Conservation (phyloP, 1,140 invertebrate genomes). For the Dendroctonus ponderosae region DNA sequence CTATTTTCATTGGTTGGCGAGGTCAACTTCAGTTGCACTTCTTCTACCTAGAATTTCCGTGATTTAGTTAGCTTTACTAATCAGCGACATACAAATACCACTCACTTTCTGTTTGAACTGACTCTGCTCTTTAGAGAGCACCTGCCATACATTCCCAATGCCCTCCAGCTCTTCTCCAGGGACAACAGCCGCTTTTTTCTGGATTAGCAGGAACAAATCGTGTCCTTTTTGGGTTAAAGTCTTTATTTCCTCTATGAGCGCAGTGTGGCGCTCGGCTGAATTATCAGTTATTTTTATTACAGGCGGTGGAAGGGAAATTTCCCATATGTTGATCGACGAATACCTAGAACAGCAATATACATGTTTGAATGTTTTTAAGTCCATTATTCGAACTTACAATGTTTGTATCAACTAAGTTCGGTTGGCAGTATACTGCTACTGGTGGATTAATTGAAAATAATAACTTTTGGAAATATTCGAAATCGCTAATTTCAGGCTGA, state of each 20-base stretch:
- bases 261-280: constrained; percentile 51
- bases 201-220: constrained; percentile 66
- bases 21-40: constrained; percentile 69
- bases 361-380: too few species aligned
- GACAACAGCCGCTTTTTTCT: constrained; percentile 56
- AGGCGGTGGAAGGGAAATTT: constrained; percentile 69
- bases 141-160: constrained; percentile 55
- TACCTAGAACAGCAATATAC: constrained; percentile 53
- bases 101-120: constrained; percentile 64
- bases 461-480: too few species aligned
- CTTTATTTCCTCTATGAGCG: constrained; percentile 69
- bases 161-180: constrained; percentile 54
- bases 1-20: constrained; percentile 60
- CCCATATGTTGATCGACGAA: constrained; percentile 67
- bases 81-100: not conserved
- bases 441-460: too few species aligned
- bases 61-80: not conserved
- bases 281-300: constrained; percentile 59
- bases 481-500: too few species aligned
- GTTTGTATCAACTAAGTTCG: too few species aligned
- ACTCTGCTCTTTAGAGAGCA: constrained; percentile 64
- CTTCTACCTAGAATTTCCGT: constrained; percentile 55
- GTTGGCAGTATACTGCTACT: too few species aligned
- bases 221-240: constrained; percentile 66
- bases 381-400: too few species aligned